Conservation (phyloP, 2,888 invertebrate species). For the Drosophila affinis region DNA sequence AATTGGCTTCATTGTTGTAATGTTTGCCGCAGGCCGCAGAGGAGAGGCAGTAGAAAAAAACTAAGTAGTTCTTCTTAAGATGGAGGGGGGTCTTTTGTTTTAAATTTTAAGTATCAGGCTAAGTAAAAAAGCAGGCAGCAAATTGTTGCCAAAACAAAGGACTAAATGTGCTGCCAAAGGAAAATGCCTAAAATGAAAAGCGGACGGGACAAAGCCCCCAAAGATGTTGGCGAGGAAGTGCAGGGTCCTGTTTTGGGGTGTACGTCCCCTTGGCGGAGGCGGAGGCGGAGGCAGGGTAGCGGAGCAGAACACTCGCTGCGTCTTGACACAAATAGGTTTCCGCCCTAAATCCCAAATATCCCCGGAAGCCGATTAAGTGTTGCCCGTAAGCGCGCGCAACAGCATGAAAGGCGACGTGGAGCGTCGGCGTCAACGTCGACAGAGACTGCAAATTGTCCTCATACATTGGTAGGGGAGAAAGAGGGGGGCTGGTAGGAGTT, state of each 20-base stretch:
- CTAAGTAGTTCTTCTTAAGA: conserved; percentile 77
- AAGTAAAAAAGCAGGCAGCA: conserved; percentile 75
- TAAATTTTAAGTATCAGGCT: conserved; percentile 75
- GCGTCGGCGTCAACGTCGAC: conserved; percentile 21
- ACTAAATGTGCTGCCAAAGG: conserved; percentile 59
- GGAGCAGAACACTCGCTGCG: conserved; percentile 55
- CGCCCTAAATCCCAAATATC: conserved; percentile 79
- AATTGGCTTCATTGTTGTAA: conserved; percentile 76
- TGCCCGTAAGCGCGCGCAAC: conserved; percentile 74
- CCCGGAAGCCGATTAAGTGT: conserved; percentile 81
- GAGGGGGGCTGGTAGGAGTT: background rate
- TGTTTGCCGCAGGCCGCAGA: conserved; percentile 46
- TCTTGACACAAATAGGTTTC: conserved; percentile 79
- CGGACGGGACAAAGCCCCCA: conserved; percentile 45
- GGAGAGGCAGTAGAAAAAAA: conserved; percentile 36
- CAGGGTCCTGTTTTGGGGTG: conserved; percentile 4
- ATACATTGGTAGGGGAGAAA: conserved; percentile 31
- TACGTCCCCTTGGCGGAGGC: conserved; percentile 1
- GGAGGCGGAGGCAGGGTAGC: conserved; percentile 18
- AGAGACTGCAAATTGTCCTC: conserved; percentile 64
- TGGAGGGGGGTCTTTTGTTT: conserved; percentile 62
- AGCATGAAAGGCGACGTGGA: conserved; percentile 57
- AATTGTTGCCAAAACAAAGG: conserved; percentile 74
- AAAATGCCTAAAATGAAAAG: conserved; percentile 72
- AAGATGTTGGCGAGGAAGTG: conserved; percentile 9